Conservation (phyloP, 2,797 vertebrate genomes). For the Aselliscus stoliczkanus region DNA sequence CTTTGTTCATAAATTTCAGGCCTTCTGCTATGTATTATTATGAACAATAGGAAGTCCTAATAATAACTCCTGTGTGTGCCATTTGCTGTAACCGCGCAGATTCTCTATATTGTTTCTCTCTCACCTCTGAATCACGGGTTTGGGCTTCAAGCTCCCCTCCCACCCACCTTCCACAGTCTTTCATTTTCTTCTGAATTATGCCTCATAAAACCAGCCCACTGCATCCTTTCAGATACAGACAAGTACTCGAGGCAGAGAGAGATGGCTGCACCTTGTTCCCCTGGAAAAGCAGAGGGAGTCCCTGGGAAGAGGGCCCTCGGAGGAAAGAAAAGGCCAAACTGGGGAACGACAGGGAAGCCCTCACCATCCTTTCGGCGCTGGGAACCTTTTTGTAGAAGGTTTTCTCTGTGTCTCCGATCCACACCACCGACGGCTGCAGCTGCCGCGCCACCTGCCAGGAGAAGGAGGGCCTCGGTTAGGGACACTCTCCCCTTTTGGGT, state of each 20-base stretch:
- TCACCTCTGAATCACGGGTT: background rate
- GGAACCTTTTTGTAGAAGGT: constrained; percentile 85
- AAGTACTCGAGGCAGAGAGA: background rate
- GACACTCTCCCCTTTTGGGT: fast-evolving
- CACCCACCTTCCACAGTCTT: background rate
- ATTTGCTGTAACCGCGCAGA: background rate
- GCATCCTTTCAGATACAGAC: background rate
- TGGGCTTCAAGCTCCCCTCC: background rate
- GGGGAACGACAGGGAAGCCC: background rate
- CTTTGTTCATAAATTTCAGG: constrained; percentile 63
- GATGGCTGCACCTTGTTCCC: fast-evolving
- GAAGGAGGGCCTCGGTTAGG: background rate
- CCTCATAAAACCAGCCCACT: background rate
- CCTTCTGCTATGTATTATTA: constrained; percentile 16
- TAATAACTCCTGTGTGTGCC: constrained; percentile 14
- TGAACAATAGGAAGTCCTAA: constrained; percentile 53
- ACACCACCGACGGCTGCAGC: constrained; percentile 89
- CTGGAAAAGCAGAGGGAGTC: background rate
- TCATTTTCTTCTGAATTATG: background rate
- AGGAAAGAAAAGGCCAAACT: background rate
- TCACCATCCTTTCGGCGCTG: constrained; percentile 81
- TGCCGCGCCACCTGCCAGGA: constrained; percentile 85
- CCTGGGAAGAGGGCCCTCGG: fast-evolving
- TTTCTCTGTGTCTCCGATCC: constrained; percentile 89
- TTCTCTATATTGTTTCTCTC: background rate